phyloP scores from a whole-genome alignment of 1,140 invertebrate species.

The Brachionus manjavacas region DNA sequence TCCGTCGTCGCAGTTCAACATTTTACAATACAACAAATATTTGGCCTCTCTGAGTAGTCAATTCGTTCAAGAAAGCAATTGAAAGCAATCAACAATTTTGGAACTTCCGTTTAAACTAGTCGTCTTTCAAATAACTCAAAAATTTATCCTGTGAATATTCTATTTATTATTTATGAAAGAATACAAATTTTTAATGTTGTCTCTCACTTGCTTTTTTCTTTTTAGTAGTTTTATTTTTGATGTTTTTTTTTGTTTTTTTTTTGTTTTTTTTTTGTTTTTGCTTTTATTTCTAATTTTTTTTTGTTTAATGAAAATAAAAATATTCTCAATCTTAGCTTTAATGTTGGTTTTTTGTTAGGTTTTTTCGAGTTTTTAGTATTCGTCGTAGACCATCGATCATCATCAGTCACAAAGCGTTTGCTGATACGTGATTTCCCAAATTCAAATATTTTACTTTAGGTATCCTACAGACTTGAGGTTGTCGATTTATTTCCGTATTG shows the following conservation, averaged over 20 bases:
- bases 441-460: neutral
- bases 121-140: slow-evolving; percentile 5
- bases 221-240: too few relatives aligned
- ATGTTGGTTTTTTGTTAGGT: neutral
- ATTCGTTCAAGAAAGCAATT: slow-evolving; percentile 4
- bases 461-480: neutral
- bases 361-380: too few relatives aligned
- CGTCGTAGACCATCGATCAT: neutral
- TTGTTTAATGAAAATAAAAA: neutral
- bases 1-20: slow-evolving; percentile 21
- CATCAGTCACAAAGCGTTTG: neutral
- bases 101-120: slow-evolving; percentile 25
- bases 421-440: slow-evolving; percentile 7
- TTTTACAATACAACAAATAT: slow-evolving; percentile 5
- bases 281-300: neutral
- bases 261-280: neutral
- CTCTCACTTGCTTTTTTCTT: too few relatives aligned
- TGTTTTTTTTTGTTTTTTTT: neutral
- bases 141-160: slow-evolving; percentile 26
- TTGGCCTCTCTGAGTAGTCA: neutral
- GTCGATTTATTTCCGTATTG: neutral
- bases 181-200: neutral
- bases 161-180: neutral
- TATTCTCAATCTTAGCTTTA: neutral
- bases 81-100: neutral